phyloP scores from a whole-genome alignment of 2,797 vertebrate species.

The Hyperoplus lanceolatus region DNA sequence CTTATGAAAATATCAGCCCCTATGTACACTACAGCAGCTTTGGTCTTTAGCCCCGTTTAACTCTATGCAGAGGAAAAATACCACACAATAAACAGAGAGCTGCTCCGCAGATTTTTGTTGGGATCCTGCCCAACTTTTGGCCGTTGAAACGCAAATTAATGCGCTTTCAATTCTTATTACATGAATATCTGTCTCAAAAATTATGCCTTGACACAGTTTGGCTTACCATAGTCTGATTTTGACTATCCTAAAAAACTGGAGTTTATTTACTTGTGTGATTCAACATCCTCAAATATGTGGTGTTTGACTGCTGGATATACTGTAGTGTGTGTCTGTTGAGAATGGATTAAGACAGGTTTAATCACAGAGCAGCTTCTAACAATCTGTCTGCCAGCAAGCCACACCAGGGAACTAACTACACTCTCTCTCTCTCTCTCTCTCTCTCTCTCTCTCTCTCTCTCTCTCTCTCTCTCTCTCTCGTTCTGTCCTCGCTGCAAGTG shows the following conservation, averaged over 20 bases:
- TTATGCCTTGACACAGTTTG: constrained; percentile 12
- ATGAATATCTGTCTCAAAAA: neutral
- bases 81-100: too few relatives aligned
- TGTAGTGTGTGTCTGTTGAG: constrained; percentile 44
- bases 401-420: constrained; percentile 46
- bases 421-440: constrained; percentile 11
- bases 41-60: too few relatives aligned
- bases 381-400: constrained; percentile 75
- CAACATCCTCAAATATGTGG: constrained; percentile 26
- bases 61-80: too few relatives aligned
- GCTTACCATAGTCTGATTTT: neutral
- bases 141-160: too few relatives aligned
- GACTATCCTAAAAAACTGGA: constrained; percentile 5
- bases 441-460: neutral
- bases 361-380: constrained; percentile 79
- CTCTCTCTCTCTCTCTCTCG: constrained; percentile 10
- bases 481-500: constrained; percentile 25
- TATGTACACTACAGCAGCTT: neutral
- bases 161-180: neutral
- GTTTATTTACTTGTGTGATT: constrained; percentile 30
- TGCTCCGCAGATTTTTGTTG: neutral
- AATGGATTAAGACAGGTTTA: constrained; percentile 83
- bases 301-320: constrained; percentile 10
- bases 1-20: neutral
- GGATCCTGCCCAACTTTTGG: neutral